Evolutionary conservation across 2,888 invertebrate species (phyloP), one percentile per base, ranked within the genome.

Genomic region (Pantelozetes paolii): DNA sequence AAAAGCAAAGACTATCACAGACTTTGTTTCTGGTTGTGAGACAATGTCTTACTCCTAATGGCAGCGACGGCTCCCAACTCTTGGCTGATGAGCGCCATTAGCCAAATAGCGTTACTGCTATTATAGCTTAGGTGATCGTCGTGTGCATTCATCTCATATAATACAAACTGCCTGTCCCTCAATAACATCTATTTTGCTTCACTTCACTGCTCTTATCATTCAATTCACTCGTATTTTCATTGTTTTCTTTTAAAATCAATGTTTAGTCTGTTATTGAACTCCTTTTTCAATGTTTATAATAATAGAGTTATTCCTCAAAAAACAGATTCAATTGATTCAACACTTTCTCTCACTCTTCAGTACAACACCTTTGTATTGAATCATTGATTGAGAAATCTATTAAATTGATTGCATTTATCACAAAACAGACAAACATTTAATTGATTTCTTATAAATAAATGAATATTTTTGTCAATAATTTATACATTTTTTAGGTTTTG

Each of bases 41-140:
- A 30, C 30, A 64, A 64, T 64, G 64, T 64, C 64, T 64, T 64
- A 20, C 36, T n/a, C 64, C 9, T 64, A 64, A 64, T 64, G 64
- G 64, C 40, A 64, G 36, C 64, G 40, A 20, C n/a, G 64, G 64
- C 20, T 64, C 64, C 11, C 69, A 20, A 26, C 23, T 69, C 26
- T 69, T 26, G 45, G 45, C 69, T 69, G 42, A 69, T 40, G 69
- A 45, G 23, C 26, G 26, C 69, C 69, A 69, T 69, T 69, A 69
- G 26, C 20, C 15, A 23, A 69, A 69, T 69, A 45, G 69, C 45
- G 18, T 26, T 13, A 26, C 54, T 54, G 54, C 54, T 54, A 54
- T 54, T 26, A 54, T 13, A 54, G 54, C 54, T 54, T 8, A 54
- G 54, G 54, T 54, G 54, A 54, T 54, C 6, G 54, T 20, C 3